Conservation (phyloP, 2,113 vertebrate species). For the Ciconia stormi region DNA sequence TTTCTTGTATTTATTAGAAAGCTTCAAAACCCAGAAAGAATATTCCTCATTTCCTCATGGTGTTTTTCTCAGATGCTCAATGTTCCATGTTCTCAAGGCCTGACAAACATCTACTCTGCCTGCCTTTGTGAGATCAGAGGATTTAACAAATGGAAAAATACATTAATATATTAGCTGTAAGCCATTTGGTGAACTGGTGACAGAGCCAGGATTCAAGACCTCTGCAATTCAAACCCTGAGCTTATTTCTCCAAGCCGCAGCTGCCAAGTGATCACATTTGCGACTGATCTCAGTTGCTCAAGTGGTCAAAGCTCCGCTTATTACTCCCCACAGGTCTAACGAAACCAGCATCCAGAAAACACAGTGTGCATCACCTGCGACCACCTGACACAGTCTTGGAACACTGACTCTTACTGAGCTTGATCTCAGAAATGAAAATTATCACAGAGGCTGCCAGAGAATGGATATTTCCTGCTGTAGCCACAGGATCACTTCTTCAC, state of each 20-base stretch:
- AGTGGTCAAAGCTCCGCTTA: neutral
- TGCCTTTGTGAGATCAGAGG: neutral
- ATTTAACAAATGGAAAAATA: neutral
- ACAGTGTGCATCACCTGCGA: accelerated
- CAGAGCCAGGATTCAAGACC: neutral
- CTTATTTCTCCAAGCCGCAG: neutral
- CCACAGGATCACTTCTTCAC: neutral
- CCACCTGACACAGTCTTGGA: neutral
- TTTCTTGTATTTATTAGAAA: neutral
- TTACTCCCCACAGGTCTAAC: neutral
- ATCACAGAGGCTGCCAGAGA: neutral
- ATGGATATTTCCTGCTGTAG: neutral
- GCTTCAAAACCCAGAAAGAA: neutral
- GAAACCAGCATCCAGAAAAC: neutral
- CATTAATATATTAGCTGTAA: neutral
- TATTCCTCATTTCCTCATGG: neutral
- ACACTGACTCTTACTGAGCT: accelerated
- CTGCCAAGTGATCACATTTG: neutral
- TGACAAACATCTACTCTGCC: neutral
- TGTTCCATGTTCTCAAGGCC: neutral
- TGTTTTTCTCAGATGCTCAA: neutral
- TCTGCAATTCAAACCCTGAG: neutral
- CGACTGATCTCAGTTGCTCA: neutral
- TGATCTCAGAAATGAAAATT: neutral
- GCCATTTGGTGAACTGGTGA: neutral